These are phyloP conservation scores for Nibea coibor DNA, from an alignment of 2,113 vertebrate species.

Conservation along the genomic window DNA sequence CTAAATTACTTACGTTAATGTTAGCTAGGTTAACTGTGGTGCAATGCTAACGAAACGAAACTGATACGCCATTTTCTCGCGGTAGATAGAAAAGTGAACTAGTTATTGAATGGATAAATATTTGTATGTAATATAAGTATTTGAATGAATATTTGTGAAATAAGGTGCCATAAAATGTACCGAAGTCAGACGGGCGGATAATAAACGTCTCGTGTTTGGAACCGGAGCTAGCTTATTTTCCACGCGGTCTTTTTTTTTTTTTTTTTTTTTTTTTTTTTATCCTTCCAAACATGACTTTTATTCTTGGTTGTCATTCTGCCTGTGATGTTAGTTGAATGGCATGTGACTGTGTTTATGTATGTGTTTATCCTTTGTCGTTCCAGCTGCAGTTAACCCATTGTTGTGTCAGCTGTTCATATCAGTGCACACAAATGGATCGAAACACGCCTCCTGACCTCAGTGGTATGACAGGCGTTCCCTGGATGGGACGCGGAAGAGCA, in stretches of 20 bases:
- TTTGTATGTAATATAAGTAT: too few relatives aligned
- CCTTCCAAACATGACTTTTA: too few relatives aligned
- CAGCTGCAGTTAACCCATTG: not conserved
- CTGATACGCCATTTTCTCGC: not conserved
- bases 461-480: slow-evolving; percentile 29
- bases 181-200: too few relatives aligned
- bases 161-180: not conserved
- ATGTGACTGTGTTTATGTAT: too few relatives aligned
- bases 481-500: slow-evolving; percentile 59
- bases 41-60: not conserved
- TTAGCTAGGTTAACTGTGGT: not conserved
- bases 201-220: too few relatives aligned
- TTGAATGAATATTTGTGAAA: not conserved
- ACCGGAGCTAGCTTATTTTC: not conserved
- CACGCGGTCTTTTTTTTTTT: not conserved
- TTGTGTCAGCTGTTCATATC: not conserved
- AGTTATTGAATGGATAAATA: too few relatives aligned
- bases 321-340: too few relatives aligned
- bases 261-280: too few relatives aligned
- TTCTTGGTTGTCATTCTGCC: too few relatives aligned
- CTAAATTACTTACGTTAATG: not conserved
- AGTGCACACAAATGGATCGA: slow-evolving; percentile 75
- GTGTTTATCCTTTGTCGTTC: not conserved
- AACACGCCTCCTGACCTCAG: slow-evolving; percentile 44
- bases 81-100: not conserved